Percentiles rank a stretch among this genome's conserved stretches.
Evolutionary conservation across 2,888 invertebrate genomes (phyloP).

Genomic region (Leptopterna dolabrata): DNA sequence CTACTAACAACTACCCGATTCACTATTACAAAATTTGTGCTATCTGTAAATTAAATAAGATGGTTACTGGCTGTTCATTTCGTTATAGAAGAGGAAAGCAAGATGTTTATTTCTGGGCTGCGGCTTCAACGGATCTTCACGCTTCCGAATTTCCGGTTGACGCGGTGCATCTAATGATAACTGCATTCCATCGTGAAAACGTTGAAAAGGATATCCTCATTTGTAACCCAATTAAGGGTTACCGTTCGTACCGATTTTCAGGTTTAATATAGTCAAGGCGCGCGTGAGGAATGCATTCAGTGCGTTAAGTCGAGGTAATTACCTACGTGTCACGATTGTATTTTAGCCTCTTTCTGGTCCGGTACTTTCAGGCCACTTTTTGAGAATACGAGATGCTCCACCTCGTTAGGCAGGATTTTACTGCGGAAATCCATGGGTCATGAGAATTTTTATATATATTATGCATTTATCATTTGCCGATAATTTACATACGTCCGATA

Average conservation of each 20-base stretch:
- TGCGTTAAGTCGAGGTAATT: neutral
- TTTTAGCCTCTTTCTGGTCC: neutral
- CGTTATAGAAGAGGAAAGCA: no score
- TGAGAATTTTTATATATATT: no score
- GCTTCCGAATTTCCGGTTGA: slow-evolving; percentile 16
- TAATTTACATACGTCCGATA: no score
- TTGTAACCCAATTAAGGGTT: neutral
- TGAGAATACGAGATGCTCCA: no score
- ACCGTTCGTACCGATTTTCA: neutral
- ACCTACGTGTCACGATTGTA: neutral
- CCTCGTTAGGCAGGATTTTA: no score
- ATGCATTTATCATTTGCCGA: no score
- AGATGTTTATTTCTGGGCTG: neutral
- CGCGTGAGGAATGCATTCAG: neutral
- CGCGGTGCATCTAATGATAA: slow-evolving; percentile 1
- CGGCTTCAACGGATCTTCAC: neutral
- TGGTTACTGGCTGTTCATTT: no score
- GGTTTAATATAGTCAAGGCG: neutral
- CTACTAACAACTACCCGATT: no score
- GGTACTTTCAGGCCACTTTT: neutral
- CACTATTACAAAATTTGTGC: no score
- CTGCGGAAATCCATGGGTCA: no score
- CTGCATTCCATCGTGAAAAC: slow-evolving; percentile 7
- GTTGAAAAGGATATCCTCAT: slow-evolving; percentile 19
- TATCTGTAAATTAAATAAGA: no score